Conservation (phyloP, 2,888 invertebrate genomes). For the Leptopilina syphax region DNA sequence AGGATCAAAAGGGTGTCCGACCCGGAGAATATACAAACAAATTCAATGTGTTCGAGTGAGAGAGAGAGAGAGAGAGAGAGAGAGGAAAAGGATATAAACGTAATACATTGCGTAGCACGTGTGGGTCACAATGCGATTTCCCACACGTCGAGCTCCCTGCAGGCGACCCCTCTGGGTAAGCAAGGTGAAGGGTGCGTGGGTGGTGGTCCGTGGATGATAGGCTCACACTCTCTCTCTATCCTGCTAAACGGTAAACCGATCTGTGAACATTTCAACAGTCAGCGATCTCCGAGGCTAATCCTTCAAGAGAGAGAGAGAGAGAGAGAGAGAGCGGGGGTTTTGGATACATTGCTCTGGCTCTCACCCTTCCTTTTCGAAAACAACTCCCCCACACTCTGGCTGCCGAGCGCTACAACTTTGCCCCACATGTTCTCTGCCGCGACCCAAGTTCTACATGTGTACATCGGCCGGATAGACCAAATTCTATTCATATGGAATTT, state of each 20-base stretch:
- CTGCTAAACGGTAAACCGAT: constrained; percentile 76
- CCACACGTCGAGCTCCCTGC: constrained; percentile 72
- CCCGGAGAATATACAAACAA: constrained; percentile 45
- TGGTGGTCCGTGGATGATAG: constrained; percentile 58
- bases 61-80: constrained; percentile 12
- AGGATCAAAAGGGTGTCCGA: constrained; percentile 40
- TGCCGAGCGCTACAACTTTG: constrained; percentile 21
- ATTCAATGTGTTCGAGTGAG: constrained; percentile 67
- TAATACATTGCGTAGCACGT: constrained; percentile 79
- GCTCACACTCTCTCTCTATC: constrained; percentile 72
- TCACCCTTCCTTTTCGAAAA: constrained; percentile 51
- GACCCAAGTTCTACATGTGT: constrained; percentile 51
- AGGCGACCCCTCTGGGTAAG: constrained; percentile 54
- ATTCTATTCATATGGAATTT: constrained; percentile 56
- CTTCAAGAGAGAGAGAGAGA: constrained; percentile 44
- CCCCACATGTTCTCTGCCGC: constrained; percentile 51
- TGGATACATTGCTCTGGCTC: constrained; percentile 68
- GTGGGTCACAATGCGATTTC: constrained; percentile 80
- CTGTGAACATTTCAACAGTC: constrained; percentile 77
- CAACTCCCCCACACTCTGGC: constrained; percentile 45
- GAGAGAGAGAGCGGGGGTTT: constrained; percentile 65
- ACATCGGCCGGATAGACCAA: constrained; percentile 48
- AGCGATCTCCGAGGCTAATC: constrained; percentile 75
- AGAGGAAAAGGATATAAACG: constrained; percentile 62
- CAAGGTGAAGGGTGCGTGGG: constrained; percentile 53